Evolutionary conservation across 2,888 invertebrate species (phyloP).

Genomic region (Halocaridina rubra): DNA sequence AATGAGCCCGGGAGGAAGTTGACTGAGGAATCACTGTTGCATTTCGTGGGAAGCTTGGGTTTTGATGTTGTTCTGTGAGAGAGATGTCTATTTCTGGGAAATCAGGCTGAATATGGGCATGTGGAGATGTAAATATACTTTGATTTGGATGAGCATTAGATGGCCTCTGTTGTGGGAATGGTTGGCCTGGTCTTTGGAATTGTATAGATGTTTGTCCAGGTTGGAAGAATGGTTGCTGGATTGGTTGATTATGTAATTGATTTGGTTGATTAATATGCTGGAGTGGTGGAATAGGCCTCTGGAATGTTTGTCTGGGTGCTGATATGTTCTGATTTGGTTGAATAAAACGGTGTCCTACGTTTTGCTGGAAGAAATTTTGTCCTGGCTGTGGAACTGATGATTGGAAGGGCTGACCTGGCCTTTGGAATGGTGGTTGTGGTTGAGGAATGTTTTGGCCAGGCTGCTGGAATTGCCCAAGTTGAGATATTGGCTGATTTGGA

Average conservation of each 20-base stretch:
- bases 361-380: not conserved
- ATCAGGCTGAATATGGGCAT: not conserved
- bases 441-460: not conserved
- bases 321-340: not conserved
- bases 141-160: not conserved
- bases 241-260: not conserved
- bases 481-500: not conserved
- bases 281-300: not conserved
- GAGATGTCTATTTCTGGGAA: not conserved
- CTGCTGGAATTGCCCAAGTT: not conserved
- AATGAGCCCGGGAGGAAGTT: not conserved
- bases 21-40: not conserved
- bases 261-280: not conserved
- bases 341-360: not conserved
- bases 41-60: not conserved
- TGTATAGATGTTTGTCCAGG: not conserved
- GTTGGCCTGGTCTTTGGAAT: slow-evolving; percentile 7
- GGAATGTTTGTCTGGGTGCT: not conserved
- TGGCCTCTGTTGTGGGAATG: not conserved
- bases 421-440: not conserved
- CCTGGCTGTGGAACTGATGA: not conserved
- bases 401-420: not conserved
- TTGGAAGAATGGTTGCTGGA: not conserved
- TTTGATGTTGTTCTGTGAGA: not conserved
- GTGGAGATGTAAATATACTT: not conserved